A percentile compares a stretch with the other conserved stretches of the same genome.
Conservation (phyloP, 1,140 invertebrate genomes). For the Leptestheria dahalacensis region DNA sequence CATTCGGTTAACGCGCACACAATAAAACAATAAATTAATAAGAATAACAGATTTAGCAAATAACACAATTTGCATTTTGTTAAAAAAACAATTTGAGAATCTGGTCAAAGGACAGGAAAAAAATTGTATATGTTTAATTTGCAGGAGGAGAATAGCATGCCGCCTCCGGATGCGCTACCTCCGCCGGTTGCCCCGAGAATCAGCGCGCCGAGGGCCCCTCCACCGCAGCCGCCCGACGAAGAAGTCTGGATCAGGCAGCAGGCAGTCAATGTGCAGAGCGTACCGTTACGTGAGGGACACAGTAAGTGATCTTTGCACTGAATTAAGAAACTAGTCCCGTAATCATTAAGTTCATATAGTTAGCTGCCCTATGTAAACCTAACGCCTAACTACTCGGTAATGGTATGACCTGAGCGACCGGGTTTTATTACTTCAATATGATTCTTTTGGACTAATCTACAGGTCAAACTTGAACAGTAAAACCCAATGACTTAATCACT, state of each 20-base stretch:
- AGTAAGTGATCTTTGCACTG: background rate
- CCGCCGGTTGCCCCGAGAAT: background rate
- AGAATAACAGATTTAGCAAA: no score
- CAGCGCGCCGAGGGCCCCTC: background rate
- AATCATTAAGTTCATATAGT: no score
- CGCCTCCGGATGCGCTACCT: background rate
- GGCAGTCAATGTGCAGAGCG: slow-evolving; percentile 2
- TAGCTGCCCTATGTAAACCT: no score
- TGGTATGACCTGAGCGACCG: no score
- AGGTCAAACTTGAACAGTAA: no score
- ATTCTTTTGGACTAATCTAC: no score
- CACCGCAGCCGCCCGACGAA: background rate
- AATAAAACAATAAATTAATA: no score
- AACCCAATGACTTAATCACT: no score
- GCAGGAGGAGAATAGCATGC: background rate
- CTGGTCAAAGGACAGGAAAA: background rate
- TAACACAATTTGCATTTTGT: background rate
- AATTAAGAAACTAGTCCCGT: background rate
- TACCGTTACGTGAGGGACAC: background rate
- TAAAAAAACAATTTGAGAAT: background rate
- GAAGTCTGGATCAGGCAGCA: slow-evolving; percentile 5
- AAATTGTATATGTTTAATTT: background rate
- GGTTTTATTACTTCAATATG: no score
- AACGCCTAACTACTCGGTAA: no score
- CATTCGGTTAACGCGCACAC: no score